Percentiles rank a stretch among this genome's conserved stretches.
These are phyloP conservation scores for Sycophaga agraensis DNA, from an alignment of 1,140 invertebrate species.

Conservation along the genomic window DNA sequence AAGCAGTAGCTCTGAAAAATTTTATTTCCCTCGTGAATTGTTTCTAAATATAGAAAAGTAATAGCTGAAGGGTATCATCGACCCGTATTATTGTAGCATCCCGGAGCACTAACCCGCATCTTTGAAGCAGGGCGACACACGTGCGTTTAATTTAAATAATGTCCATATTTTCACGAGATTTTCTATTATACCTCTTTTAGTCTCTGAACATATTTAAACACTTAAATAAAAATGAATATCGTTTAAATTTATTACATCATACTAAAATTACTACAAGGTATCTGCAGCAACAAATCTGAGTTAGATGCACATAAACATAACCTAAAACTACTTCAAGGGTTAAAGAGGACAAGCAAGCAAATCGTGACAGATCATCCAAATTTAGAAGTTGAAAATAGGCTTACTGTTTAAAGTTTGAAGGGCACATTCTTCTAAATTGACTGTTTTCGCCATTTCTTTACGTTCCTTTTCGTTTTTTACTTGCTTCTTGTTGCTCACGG, in stretches of 20 bases:
- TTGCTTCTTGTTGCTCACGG: not conserved
- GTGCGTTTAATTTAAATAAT: not conserved
- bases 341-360: not conserved
- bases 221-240: no score
- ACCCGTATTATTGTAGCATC: not conserved
- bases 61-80: not conserved
- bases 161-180: no score
- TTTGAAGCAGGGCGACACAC: not conserved
- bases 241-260: no score
- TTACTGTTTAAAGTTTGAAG: slow-evolving; percentile 3
- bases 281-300: no score
- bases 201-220: no score
- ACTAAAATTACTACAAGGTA: no score
- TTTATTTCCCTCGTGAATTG: not conserved
- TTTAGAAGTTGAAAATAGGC: not conserved
- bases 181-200: no score
- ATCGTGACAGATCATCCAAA: not conserved
- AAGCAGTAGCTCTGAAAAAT: not conserved
- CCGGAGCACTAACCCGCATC: no score
- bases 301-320: slow-evolving; percentile 12
- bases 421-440: slow-evolving; percentile 1
- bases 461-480: not conserved
- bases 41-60: not conserved
- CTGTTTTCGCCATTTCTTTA: slow-evolving; percentile 11
- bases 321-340: slow-evolving; percentile 1